Base-by-base conservation (phyloP, 2,113 vertebrate species). In the Mustela lutreola region DNA sequence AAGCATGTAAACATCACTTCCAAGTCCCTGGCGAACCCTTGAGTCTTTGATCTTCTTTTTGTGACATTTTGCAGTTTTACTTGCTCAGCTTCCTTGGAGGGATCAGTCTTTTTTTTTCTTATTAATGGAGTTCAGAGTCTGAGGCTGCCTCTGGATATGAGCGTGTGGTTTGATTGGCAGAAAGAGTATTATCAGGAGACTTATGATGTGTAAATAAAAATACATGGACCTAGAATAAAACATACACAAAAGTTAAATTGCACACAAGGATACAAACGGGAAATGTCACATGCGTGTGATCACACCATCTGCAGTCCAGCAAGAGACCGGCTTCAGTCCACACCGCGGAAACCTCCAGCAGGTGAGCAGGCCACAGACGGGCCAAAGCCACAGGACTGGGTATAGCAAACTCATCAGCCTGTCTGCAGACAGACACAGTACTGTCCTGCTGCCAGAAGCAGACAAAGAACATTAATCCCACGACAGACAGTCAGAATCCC, bases 141-240 rank as follows among this genome's bases (percentile, higher is more conserved):
- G 97, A 98, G 94, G 95, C 24, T 56, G 89, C 91, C 86, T 97
- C 81, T 89, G 22, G 21, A 39, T 85, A 96, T 45, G 60, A 62
- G 97, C 86, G 71, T 88, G 98, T 94, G 98, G 96, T 97, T 98
- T 99, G 91, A 92, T n/a, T 2, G 98, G 99, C 95, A 99, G 98
- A 86, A 98, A 81, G 6, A 99, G 97, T 88, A 99, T 98, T 62
- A 99, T 98, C 98, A 99, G 98, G 98, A 99, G 98, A 98, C 99
- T 99, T 98, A 99, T 94, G 97, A 99, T 98, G 97, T 99, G 99
- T 97, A 99, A 98, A 87, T 99, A 99, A 97, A 99, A 99, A 98
- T 99, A 99, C 99, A 99, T 98, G 15, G 99, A 99, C 98, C 99
- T 99, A 93, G 42, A 88, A 98, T 98, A 22, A 97, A 97, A 97